These are phyloP conservation scores for Xyrichtys novacula DNA, from an alignment of 2,797 vertebrate species.

Conservation along the genomic window DNA sequence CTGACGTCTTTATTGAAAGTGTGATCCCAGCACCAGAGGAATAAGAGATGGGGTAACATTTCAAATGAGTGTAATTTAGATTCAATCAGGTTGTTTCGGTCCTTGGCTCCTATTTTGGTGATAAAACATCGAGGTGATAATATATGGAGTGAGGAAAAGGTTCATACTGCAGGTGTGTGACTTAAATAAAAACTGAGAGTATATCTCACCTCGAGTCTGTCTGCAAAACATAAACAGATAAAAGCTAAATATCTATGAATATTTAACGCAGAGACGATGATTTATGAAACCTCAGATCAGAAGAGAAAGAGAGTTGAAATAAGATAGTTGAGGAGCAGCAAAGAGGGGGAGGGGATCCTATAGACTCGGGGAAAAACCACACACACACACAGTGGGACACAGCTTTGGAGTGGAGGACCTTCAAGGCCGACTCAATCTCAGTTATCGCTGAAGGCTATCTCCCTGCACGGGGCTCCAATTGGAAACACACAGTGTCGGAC, in stretches of 20 bases:
- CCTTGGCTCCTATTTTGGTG: not conserved
- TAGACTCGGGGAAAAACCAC: conserved; percentile 7
- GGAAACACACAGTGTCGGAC: conserved; percentile 7
- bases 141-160: conserved; percentile 15
- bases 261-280: not conserved
- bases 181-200: not conserved
- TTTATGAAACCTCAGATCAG: not conserved
- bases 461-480: conserved; percentile 14
- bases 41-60: not conserved
- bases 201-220: not conserved
- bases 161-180: conserved; percentile 1
- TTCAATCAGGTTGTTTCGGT: not conserved
- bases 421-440: conserved; percentile 45
- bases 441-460: conserved; percentile 15
- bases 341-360: conserved; percentile 23
- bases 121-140: conserved; percentile 15
- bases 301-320: not conserved
- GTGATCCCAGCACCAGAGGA: not conserved
- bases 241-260: not conserved
- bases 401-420: conserved; percentile 15
- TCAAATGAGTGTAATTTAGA: conserved; percentile 5
- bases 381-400: conserved; percentile 2
- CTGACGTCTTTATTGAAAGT: not conserved
- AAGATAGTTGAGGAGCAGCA: not conserved
- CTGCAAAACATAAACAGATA: not conserved